A percentile compares a stretch with the other conserved stretches of the same genome.
phyloP scores from a whole-genome alignment of 2,113 vertebrate genomes.

The Perccottus glenii region DNA sequence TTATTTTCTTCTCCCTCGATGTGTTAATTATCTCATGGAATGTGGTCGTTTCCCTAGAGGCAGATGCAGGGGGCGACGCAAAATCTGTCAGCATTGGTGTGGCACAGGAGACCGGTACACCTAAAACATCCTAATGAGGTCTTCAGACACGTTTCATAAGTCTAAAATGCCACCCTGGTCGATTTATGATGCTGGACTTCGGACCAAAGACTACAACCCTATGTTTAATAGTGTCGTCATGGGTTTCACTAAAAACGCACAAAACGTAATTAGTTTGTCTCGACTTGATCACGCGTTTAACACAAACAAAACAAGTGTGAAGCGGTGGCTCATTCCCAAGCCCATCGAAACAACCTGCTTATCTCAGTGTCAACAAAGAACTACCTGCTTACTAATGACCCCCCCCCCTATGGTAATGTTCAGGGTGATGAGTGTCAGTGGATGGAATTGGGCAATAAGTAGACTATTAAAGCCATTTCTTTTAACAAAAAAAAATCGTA shows the following conservation, averaged over 20 bases:
- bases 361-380: constrained; percentile 70
- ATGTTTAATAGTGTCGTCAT: constrained; percentile 21
- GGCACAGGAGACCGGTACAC: neutral
- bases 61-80: constrained; percentile 34
- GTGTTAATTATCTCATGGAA: neutral
- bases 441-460: neutral
- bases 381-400: constrained; percentile 58
- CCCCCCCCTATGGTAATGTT: constrained; percentile 57
- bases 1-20: too few relatives aligned
- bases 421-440: constrained; percentile 10
- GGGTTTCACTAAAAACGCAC: neutral
- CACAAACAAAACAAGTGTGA: constrained; percentile 49
- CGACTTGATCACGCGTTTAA: constrained; percentile 43
- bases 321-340: constrained; percentile 30
- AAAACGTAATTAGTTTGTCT: constrained; percentile 39
- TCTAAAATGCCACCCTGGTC: too few relatives aligned
- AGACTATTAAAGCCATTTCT: neutral
- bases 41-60: neutral
- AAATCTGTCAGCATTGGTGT: neutral
- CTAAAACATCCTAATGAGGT: neutral
- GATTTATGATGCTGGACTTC: too few relatives aligned
- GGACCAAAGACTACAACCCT: too few relatives aligned
- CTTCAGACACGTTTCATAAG: neutral
- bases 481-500: too few relatives aligned
- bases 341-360: constrained; percentile 71